phyloP scores from a whole-genome alignment of 2,888 invertebrate genomes.

The Suillia variegata region DNA sequence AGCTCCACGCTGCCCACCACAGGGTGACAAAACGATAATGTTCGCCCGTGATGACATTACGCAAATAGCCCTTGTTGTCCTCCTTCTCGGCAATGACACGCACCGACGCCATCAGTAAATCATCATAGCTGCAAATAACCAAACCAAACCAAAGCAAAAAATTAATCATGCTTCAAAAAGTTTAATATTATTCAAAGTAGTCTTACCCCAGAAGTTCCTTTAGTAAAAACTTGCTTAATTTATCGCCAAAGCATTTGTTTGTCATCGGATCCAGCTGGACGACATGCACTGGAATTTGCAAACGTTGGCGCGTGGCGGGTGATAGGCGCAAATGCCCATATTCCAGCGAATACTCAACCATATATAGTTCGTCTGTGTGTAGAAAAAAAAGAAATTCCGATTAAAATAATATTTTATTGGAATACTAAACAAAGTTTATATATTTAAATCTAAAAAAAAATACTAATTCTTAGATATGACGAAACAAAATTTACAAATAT shows the following conservation, averaged over 20 bases:
- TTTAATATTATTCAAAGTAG: not conserved
- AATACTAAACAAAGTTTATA: too few species aligned
- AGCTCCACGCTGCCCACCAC: conserved; percentile 94
- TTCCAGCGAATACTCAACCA: conserved; percentile 96
- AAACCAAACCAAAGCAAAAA: not conserved
- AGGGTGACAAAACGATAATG: conserved; percentile 98
- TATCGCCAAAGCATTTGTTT: conserved; percentile 93
- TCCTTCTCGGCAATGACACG: conserved; percentile 94
- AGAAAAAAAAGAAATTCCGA: conserved; percentile 31
- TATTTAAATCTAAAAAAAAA: too few species aligned
- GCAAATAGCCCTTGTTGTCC: conserved; percentile 93
- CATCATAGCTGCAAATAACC: conserved; percentile 75
- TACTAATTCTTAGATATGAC: not conserved
- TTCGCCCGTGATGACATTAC: conserved; percentile 97
- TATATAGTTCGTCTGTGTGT: conserved; percentile 86
- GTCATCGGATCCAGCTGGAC: conserved; percentile 85
- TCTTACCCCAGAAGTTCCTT: conserved; percentile 83
- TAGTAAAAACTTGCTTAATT: conserved; percentile 86
- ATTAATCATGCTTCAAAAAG: not conserved
- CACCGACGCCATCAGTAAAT: conserved; percentile 94
- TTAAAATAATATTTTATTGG: too few species aligned
- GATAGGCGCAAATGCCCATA: conserved; percentile 94
- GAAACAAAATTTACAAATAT: not conserved
- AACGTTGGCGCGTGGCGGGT: conserved; percentile 79
- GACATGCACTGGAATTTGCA: conserved; percentile 91